These are phyloP conservation scores for Entomobrya proxima DNA, from an alignment of 2,888 invertebrate species.

Conservation along the genomic window DNA sequence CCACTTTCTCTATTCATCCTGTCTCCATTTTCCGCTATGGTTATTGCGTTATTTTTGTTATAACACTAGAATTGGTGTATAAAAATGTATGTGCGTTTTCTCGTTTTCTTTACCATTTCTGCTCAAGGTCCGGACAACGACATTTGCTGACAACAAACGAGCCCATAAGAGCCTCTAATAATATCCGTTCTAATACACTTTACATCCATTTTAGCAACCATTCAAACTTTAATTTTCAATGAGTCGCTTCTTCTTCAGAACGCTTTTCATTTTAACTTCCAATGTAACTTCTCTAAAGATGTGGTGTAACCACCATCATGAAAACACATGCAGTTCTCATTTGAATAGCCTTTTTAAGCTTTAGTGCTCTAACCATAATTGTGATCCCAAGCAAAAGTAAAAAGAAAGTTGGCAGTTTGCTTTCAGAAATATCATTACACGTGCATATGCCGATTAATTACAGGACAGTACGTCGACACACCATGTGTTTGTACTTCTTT, in stretches of 20 bases:
- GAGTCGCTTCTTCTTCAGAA: background rate
- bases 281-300: background rate
- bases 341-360: background rate
- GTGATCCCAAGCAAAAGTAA: background rate
- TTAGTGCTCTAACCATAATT: background rate
- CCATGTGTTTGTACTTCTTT: background rate
- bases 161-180: conserved; percentile 7
- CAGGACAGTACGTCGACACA: background rate
- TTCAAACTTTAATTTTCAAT: conserved; percentile 38
- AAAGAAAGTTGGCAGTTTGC: background rate
- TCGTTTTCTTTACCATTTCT: background rate
- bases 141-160: conserved; percentile 24
- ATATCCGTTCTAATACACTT: conserved; percentile 23
- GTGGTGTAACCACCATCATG: background rate
- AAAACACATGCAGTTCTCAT: background rate
- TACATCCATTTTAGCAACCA: conserved; percentile 31
- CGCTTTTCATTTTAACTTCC: background rate
- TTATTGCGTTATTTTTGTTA: conserved; percentile 27
- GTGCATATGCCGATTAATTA: background rate
- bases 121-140: background rate
- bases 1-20: conserved; percentile 60
- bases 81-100: background rate
- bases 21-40: conserved; percentile 30
- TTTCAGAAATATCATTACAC: no score
- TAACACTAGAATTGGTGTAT: background rate